These are phyloP conservation scores for human DNA, from an alignment of 2,113 vertebrate genomes.

Conservation along the genomic window GRCh38 chr3:139916501-139917000, in stretches of 20 bases:
- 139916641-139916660: conserved; percentile 17
- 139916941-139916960: neutral
- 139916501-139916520: neutral
- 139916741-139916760: neutral
- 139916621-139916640: neutral
- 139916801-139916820: neutral
- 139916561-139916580: neutral
- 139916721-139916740: neutral
- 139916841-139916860: neutral
- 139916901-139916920: neutral
- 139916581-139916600: neutral
- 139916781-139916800: neutral
- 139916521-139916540: neutral
- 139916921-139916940: neutral
- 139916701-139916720: neutral
- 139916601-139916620: conserved; percentile 25
- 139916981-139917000: neutral
- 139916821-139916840: neutral
- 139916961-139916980: neutral
- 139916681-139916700: neutral
- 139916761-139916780: neutral
- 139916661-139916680: conserved; percentile 41
- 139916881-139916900: neutral
- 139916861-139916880: neutral
- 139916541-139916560: neutral